Evolutionary conservation across 1,140 invertebrate species (phyloP), one percentile per base, ranked within the genome.

Genomic region (Drosophila bocqueti): DNA sequence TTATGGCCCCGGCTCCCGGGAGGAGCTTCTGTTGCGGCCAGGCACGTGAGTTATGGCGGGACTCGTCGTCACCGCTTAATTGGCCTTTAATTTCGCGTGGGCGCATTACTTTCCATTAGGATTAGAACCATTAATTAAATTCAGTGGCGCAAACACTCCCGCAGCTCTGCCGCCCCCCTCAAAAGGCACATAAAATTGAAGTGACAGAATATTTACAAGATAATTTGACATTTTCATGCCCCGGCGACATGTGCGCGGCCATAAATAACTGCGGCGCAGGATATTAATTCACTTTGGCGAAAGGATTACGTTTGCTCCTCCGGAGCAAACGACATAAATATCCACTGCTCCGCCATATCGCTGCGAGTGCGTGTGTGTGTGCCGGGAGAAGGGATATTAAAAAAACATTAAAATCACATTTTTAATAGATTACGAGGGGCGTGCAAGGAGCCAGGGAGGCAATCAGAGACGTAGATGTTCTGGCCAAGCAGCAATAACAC

Each of bases 331-430:
- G 46, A 55, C 47, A 76, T 77, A 76, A 82, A 79, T 83, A 82
- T 83, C 72, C 34, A 73, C 50, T 78, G 46, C 43, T 58, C 40
- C 54, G 52, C 36, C 66, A 45, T 73, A 81, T 72, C 71, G 36
- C 29, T 31, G 29, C 29, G 29, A 8, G 29, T 31, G 29, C 15
- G 49, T 18, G 49, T 5, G 49, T 42, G 26, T 42, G 13, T n/a
- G 40, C 5, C 24, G 18, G n/a, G 29, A 31, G 24, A n/a, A 29
- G 29, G 49, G 75, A 82, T 83, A 83, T 83, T 79, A 83, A 71
- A 72, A 83, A 83, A 60, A 43, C 81, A 83, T 83, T 83, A 83
- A 83, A 83, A 75, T 83, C 81, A 71, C 80, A 83, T 83, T 83
- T 83, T 83, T 79, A 79, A 79, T 71, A 83, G 76, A 83, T 83